phyloP scores from a whole-genome alignment of 2,797 vertebrate genomes.

The Steatocranus sp. region DNA sequence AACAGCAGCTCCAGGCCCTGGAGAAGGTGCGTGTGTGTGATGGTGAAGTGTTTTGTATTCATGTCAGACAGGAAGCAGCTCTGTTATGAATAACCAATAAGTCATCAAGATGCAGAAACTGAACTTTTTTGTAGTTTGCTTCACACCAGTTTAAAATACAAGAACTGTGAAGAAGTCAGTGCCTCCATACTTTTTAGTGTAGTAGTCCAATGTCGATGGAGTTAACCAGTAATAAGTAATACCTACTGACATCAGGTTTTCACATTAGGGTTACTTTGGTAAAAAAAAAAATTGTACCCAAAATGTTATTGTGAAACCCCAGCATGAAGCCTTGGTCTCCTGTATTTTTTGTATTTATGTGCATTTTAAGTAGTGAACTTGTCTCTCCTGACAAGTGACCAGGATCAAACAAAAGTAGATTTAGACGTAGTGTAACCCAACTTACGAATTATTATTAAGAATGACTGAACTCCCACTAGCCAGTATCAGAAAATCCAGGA shows the following conservation, averaged over 20 bases:
- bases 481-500: no score
- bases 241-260: background rate
- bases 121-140: background rate
- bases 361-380: background rate
- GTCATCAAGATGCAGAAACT: conserved; percentile 17
- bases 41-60: conserved; percentile 21
- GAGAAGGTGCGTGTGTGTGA: conserved; percentile 82
- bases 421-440: background rate
- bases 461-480: no score
- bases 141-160: background rate
- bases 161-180: background rate
- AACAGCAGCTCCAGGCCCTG: conserved; percentile 86
- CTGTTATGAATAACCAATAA: conserved; percentile 37
- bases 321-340: background rate
- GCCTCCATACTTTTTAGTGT: background rate
- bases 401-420: background rate
- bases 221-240: background rate
- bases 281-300: background rate
- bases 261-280: background rate
- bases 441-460: no score
- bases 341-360: background rate
- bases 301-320: background rate
- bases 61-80: background rate
- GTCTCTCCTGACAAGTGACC: background rate
- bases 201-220: background rate